Evolutionary conservation across 1,140 invertebrate species (phyloP), one percentile per base, ranked within the genome.

Genomic region (Temnothorax longispinosus): DNA sequence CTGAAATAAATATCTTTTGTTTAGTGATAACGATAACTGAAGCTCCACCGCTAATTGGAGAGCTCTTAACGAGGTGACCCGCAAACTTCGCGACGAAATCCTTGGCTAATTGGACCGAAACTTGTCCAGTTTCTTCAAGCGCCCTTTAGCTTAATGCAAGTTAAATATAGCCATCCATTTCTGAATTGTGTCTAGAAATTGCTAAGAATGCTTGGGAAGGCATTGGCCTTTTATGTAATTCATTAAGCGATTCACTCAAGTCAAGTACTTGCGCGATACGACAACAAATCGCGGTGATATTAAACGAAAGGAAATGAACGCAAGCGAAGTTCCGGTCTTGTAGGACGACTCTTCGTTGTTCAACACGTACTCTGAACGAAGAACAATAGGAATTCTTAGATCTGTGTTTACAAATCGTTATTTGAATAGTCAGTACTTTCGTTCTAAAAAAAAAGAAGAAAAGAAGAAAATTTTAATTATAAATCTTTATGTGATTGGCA

Each of bases 241-340:
- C 69, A 62, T 75, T 84, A 62, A 44, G 44, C 35, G 5, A 8
- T 62, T 62, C 32, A 47, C 44, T 60, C 54, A 27, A 56, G 67
- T 35, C 27, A 32, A 67, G 32, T 54, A 18, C 4, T 75, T n/a
- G 69, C 32, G 8, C 13, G 69, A 74, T 52, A 44, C 27, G 27
- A 27, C 38, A 18, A 69, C 41, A 72, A 82, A 72, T 82, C 67
- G 27, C 8, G 38, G 13, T 27, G 54, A 84, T 75, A 75, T 18
- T 75, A 27, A 47, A 60, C 18, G 41, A 62, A 38, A 75, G 56
- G 32, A 84, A 84, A 84, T 75, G 71, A 84, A 84, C 21, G 69
- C 54, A 84, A 60, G 56, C 69, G 56, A 21, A 75, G 27, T 74
- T 84, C 69, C 80, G 69, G 62, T 41, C 47, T 21, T 35, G 47